Evolutionary conservation across 2,888 invertebrate genomes (phyloP), one percentile per base, ranked within the genome.

Genomic region (Hydriomena furcata): DNA sequence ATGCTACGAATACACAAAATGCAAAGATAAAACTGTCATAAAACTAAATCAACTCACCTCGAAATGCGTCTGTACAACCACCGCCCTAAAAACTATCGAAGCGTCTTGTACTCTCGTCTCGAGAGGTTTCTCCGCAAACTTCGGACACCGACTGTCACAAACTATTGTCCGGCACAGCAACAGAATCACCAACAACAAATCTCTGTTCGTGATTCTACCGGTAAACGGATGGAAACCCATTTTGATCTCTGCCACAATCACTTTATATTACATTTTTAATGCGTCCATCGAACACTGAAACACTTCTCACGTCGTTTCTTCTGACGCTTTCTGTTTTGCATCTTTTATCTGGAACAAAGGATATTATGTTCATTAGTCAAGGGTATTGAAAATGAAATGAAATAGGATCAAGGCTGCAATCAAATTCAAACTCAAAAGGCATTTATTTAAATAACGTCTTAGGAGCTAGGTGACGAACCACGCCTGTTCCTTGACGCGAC

Each of bases 51-150:
- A 42, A 71, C 84, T 79, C 40, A 90, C 90, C 85, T 84, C 82
- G 69, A 70, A 82, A 71, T 87, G 80, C 41, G 85, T 78, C 57
- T 89, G 85, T 31, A 90, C 81, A 35, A 88, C 86, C 46, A 91
- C 90, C 6, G 89, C 91, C 52, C 91, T 83, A 77, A 92, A 91
- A 67, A 92, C 91, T 73, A 92, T 87, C 27, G 90, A 83, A 56
- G 92, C 89, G 53, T 89, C 87, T 70, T 91, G 84, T 49, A 91
- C 87, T 62, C 92, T 71, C 30, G 91, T 91, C 77, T 92, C 91
- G 10, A 92, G 76, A 27, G 90, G 85, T 54, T 82, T 84, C 63
- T 88, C 89, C n/a, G 89, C 90, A 31, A 79, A 87, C 81, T 89
- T 90, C 13, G 90, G 90, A 72, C 90, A 90, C 71, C 79, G 86